Evolutionary conservation across 2,888 invertebrate genomes (phyloP).

Genomic region (Diadromus collaris): DNA sequence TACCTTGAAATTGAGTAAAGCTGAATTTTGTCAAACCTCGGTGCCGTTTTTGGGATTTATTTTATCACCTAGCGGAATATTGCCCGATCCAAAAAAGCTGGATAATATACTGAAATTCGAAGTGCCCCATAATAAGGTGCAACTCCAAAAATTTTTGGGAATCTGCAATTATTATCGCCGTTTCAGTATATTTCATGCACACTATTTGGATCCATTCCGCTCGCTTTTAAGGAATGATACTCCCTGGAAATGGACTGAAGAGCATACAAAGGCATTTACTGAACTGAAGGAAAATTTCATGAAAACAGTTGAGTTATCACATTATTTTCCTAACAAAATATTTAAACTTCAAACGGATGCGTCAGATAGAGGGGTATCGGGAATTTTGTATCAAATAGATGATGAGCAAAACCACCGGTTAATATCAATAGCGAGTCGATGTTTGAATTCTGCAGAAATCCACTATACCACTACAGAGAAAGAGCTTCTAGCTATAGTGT

Average conservation of each 20-base stretch:
- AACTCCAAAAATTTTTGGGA: constrained; percentile 62
- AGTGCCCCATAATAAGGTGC: constrained; percentile 62
- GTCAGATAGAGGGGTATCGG: constrained; percentile 53
- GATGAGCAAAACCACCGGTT: not conserved
- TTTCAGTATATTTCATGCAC: constrained; percentile 31
- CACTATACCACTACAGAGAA: constrained; percentile 46
- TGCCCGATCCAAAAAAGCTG: constrained; percentile 11
- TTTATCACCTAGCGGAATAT: constrained; percentile 12
- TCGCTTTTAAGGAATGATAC: constrained; percentile 34
- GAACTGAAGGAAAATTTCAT: constrained; percentile 49
- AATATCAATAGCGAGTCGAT: constrained; percentile 18
- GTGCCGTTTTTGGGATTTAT: constrained; percentile 7
- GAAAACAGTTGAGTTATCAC: constrained; percentile 38
- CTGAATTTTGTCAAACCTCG: not conserved
- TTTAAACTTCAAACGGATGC: constrained; percentile 56
- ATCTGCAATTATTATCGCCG: constrained; percentile 53
- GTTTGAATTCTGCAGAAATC: constrained; percentile 29
- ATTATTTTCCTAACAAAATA: constrained; percentile 24
- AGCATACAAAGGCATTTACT: constrained; percentile 50
- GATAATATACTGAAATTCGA: constrained; percentile 64
- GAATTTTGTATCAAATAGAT: constrained; percentile 52
- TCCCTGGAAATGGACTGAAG: constrained; percentile 51
- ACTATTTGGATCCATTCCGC: constrained; percentile 48
- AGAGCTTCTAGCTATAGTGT: constrained; percentile 40
- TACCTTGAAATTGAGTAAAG: constrained; percentile 62